Conservation (phyloP, 2,113 vertebrate species). For the Sterrhoptilus dennistouni region DNA sequence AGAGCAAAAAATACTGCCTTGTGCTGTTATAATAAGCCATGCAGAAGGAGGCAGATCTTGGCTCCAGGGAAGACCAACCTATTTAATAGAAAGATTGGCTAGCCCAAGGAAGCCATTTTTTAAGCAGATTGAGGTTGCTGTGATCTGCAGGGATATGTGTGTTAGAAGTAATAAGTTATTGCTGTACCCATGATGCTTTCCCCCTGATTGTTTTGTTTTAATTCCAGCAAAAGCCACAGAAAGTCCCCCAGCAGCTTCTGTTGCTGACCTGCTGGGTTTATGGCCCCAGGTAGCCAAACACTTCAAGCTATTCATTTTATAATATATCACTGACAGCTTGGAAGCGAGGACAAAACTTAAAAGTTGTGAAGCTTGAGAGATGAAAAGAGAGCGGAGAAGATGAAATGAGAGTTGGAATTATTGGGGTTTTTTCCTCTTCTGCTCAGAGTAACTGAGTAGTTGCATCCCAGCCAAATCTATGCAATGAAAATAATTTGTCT, state of each 20-base stretch:
- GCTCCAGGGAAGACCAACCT: conserved; percentile 50
- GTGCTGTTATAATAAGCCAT: conserved; percentile 32
- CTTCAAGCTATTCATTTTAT: conserved; percentile 21
- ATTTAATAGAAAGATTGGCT: conserved; percentile 56
- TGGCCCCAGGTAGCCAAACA: conserved; percentile 27
- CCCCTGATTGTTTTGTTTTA: conserved; percentile 57
- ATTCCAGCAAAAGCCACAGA: conserved; percentile 35
- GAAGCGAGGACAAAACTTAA: not conserved
- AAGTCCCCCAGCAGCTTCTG: conserved; percentile 8
- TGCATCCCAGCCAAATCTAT: conserved; percentile 9
- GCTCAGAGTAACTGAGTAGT: not conserved
- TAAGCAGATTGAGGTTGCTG: conserved; percentile 50
- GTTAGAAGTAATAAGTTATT: conserved; percentile 46
- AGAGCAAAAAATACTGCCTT: conserved; percentile 27
- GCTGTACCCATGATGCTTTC: not conserved
- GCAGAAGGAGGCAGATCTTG: conserved; percentile 37
- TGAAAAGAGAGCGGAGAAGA: not conserved
- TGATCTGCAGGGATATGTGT: conserved; percentile 52
- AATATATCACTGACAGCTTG: not conserved
- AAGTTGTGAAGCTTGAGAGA: conserved; percentile 2
- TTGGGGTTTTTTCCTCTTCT: fast-evolving
- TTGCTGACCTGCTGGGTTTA: conserved; percentile 36
- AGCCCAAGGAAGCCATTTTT: conserved; percentile 49
- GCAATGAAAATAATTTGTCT: conserved; percentile 7
- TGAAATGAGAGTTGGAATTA: not conserved